Conservation (phyloP, 2,113 vertebrate species). For the Cnemophilus loriae region DNA sequence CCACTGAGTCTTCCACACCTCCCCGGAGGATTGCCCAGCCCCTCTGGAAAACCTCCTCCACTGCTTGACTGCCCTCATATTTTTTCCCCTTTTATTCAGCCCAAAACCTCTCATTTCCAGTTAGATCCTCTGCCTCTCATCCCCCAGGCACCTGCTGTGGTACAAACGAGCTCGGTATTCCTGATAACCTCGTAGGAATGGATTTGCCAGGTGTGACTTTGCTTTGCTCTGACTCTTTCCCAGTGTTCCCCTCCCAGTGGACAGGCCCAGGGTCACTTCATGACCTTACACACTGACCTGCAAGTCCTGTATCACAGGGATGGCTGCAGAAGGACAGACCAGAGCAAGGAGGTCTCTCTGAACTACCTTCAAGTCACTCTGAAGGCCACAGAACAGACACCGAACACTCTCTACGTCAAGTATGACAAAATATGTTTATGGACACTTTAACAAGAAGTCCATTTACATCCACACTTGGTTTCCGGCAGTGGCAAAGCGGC, state of each 20-base stretch:
- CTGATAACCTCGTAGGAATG: no score
- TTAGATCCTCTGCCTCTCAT: neutral
- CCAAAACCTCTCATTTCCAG: neutral
- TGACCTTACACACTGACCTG: rapidly evolving
- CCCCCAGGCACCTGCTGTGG: neutral
- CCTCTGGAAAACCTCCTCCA: neutral
- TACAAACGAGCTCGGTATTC: neutral
- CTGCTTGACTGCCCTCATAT: neutral
- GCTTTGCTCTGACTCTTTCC: neutral
- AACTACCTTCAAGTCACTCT: neutral
- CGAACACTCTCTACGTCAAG: neutral
- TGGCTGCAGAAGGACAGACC: neutral
- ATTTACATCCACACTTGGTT: neutral
- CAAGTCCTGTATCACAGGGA: neutral
- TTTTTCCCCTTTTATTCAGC: neutral
- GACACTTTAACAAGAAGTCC: neutral
- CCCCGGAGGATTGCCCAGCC: neutral
- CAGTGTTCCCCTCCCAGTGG: neutral
- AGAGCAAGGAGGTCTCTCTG: neutral
- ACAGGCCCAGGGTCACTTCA: neutral
- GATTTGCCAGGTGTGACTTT: rapidly evolving
- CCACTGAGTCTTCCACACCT: neutral
- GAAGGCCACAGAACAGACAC: neutral
- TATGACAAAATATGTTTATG: neutral
- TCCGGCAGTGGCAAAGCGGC: neutral